Evolutionary conservation across 2,888 invertebrate species (phyloP), one percentile per base, ranked within the genome.

Genomic region (Cryptocephalus primarius): DNA sequence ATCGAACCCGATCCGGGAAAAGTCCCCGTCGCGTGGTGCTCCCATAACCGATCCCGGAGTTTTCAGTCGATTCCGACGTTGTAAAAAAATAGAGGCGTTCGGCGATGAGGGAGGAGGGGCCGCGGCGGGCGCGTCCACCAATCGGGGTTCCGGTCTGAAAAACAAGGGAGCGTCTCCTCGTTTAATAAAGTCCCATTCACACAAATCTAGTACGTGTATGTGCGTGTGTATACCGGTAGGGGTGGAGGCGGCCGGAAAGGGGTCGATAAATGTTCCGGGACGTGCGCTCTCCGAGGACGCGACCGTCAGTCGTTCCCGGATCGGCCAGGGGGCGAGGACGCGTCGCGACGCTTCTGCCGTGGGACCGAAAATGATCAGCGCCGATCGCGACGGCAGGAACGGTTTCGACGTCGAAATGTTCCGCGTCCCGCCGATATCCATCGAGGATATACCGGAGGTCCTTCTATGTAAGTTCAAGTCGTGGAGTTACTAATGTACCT

Each of bases 391-490:
- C 58, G 62, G 55, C 57, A 63, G 51, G 58, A 63, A 46, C 54
- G 55, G 56, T 34, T 56, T 67, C 45, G 66, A 68, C 52, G 67
- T 70, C 45, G 73, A 75, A 60, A 74, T 76, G 65, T 75, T 80
- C 72, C 77, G 84, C 64, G 82, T 84, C 58, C 84, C 84, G 52
- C 83, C 83, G 58, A 82, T 84, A 60, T 80, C 81, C 64, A 73
- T 84, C 56, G 83, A 83, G 67, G 80, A 81, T 65, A 77, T 84
- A 61, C 84, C 84, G 34, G 82, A 83, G 70, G 79, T 82, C 72
- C 75, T 84, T 61, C 69, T 83, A 69, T 80, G 83, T 83, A 81
- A 76, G 82, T 80, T 45, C 43, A 6, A 22, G 22, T 22, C 22
- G 22, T 22, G 22, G 6, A 2, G 22, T 22, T 6, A 22, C 22